Evolutionary conservation across 1,140 invertebrate species (phyloP), one percentile per base, ranked within the genome.

Genomic region (Formica selysi): DNA sequence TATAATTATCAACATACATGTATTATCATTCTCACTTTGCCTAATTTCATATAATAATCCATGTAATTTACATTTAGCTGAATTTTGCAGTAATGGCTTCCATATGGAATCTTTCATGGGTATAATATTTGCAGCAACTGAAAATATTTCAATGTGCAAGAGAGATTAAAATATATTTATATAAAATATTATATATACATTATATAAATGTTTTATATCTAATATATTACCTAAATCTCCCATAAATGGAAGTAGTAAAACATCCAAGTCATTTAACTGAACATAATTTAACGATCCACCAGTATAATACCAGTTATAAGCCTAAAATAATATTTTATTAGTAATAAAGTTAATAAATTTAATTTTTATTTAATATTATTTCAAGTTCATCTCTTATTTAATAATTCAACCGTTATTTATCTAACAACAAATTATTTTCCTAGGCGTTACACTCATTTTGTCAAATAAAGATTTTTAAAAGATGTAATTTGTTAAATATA

Each of bases 291-390:
- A 71, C 11, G 92, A 87, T 83, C 95, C 95, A 78, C 95, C 95
- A 44, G 92, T 94, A 48, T 94, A 95, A 83, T 95, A 95, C 94
- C 94, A 95, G 76, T 95, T 95, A 64, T 95, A 95, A 65, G 71
- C 86, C 94, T 94, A 38, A 74, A 93, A 90, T 19, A 44, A 76
- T 84, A 36, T 88, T 61, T 51, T 70, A 87, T 61, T 22, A 87
- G 78, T 44, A 62, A 59, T 59, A 61, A 59, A 13, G 54, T 54
- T 0, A 26, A 51, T 76, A 64, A 79, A 54, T 80, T 51, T 61
- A 62, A 54, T 7, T 62, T 44, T 16, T 68, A 10, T 3, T 7
- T 16, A 44, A 6, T 68, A 22, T 41, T 41, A 13, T 44, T 68
- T 48, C 11, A 32, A 16, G 16, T 64, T 32, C 3, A 32, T 32